These are phyloP conservation scores for Elanus axillaris DNA, from an alignment of 2,113 vertebrate species.

Conservation along the genomic window DNA sequence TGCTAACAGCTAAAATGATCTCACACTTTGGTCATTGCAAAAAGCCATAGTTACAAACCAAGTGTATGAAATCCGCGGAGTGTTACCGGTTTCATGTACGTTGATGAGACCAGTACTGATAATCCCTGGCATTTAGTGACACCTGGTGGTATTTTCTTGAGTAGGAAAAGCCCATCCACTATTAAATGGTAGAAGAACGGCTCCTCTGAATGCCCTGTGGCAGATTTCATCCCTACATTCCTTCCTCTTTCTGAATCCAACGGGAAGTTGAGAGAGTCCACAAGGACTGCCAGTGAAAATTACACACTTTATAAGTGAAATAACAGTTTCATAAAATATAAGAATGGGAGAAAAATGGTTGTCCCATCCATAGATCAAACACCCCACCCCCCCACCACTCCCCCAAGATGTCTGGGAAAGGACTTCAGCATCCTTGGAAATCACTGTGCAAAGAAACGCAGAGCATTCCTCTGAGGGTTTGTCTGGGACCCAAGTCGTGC, in stretches of 20 bases:
- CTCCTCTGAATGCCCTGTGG: fast-evolving
- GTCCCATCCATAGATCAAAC: no score
- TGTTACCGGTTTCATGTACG: fast-evolving
- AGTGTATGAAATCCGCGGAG: fast-evolving
- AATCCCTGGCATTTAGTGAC: conserved; percentile 3
- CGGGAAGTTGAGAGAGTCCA: background rate
- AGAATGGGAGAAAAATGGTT: background rate
- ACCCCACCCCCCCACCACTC: no score
- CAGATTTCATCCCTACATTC: background rate
- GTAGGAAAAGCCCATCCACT: background rate
- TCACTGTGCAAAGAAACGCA: no score
- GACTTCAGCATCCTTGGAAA: fast-evolving
- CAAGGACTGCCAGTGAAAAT: background rate
- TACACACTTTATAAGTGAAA: background rate
- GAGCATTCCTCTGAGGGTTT: background rate
- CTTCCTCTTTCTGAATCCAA: background rate
- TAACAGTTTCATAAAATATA: background rate
- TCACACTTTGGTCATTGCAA: background rate
- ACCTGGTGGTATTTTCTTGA: background rate
- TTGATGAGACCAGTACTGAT: fast-evolving
- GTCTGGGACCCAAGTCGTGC: no score
- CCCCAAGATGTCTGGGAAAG: background rate
- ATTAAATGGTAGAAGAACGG: fast-evolving
- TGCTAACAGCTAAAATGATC: background rate
- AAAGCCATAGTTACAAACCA: background rate